Conservation (phyloP, 2,888 invertebrate species). For the Zonitis immaculata region DNA sequence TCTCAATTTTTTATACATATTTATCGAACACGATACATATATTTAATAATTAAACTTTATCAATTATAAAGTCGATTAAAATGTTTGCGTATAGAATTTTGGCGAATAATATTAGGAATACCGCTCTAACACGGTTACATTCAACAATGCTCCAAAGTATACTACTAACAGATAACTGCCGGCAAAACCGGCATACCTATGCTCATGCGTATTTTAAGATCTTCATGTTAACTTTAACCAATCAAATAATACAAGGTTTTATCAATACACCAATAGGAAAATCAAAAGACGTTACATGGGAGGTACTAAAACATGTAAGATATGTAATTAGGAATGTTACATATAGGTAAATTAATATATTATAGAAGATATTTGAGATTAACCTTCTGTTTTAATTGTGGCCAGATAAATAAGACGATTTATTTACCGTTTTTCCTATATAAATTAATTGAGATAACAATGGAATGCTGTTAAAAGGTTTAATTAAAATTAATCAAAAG, state of each 20-base stretch:
- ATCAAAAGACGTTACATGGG: conserved; percentile 49
- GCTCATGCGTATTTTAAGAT: conserved; percentile 43
- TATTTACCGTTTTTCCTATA: neutral
- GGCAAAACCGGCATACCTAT: conserved; percentile 39
- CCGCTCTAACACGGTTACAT: conserved; percentile 24
- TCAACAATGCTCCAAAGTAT: conserved; percentile 34
- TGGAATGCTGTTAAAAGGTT: neutral
- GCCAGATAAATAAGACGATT: neutral
- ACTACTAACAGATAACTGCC: conserved; percentile 41
- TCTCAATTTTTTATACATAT: conserved; percentile 10
- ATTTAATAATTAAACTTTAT: neutral
- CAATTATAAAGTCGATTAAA: too few relatives aligned
- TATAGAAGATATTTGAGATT: conserved; percentile 11
- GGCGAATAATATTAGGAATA: neutral
- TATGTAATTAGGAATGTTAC: conserved; percentile 49
- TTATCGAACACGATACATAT: neutral
- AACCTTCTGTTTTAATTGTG: conserved; percentile 8
- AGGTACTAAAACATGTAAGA: conserved; percentile 47
- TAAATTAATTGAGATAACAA: neutral
- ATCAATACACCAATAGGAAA: conserved; percentile 48
- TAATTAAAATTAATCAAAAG: neutral
- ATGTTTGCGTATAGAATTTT: conserved; percentile 26
- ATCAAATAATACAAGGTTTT: conserved; percentile 44
- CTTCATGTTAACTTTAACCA: conserved; percentile 39
- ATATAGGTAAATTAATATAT: conserved; percentile 28